These are phyloP conservation scores for Sinocyclocheilus maitianheensis DNA, from an alignment of 2,113 vertebrate species.

Conservation along the genomic window DNA sequence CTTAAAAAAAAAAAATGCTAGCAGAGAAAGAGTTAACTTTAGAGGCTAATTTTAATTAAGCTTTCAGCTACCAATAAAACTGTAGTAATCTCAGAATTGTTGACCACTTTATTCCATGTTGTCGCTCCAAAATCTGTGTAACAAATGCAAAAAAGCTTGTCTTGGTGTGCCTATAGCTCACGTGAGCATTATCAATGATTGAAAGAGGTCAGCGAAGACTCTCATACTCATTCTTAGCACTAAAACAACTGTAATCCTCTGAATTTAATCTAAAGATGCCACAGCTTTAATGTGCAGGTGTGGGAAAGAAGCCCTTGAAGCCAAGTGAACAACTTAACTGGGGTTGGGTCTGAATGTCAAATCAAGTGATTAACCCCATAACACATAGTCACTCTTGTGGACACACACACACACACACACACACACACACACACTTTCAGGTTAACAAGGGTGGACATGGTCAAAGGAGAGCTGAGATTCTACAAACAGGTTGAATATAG, in stretches of 20 bases:
- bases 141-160: background rate
- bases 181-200: background rate
- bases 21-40: too few relatives aligned
- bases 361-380: constrained; percentile 22
- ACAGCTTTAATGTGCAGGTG: background rate
- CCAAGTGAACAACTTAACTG: constrained; percentile 7
- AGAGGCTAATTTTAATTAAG: too few relatives aligned
- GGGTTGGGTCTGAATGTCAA: constrained; percentile 17
- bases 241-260: background rate
- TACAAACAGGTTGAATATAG: constrained; percentile 7
- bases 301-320: background rate
- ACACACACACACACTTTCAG: background rate
- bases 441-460: background rate
- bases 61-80: too few relatives aligned
- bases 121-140: too few relatives aligned
- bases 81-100: too few relatives aligned
- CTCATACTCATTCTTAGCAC: background rate
- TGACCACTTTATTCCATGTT: too few relatives aligned
- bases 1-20: too few relatives aligned
- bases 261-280: background rate
- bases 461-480: background rate
- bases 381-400: background rate
- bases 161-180: background rate
- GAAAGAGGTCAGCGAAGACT: background rate
- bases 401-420: background rate